These are phyloP conservation scores for Aphelenchoides fujianensis DNA, from an alignment of 1,140 invertebrate genomes.

Conservation along the genomic window DNA sequence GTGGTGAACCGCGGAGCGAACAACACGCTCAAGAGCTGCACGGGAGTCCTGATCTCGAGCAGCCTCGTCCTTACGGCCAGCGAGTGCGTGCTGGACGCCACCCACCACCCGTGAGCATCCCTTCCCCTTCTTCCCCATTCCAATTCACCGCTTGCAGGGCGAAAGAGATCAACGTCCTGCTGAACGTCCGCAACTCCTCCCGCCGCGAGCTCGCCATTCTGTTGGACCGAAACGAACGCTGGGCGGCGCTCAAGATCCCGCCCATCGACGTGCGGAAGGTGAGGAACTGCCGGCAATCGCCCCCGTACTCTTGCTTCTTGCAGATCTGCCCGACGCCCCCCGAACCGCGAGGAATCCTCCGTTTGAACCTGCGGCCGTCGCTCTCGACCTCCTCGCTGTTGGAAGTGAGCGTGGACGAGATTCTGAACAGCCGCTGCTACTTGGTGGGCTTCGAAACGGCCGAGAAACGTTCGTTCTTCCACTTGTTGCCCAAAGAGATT, in stretches of 20 bases:
- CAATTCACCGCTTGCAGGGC: not conserved
- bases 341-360: not conserved
- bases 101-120: no score
- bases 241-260: not conserved
- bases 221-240: not conserved
- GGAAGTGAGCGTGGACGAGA: not conserved
- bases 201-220: not conserved
- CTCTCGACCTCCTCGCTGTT: not conserved
- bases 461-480: not conserved
- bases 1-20: no score
- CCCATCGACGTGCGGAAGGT: not conserved
- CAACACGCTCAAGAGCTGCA: slow-evolving; percentile 5
- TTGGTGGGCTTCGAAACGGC: not conserved
- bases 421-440: not conserved
- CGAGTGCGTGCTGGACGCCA: not conserved
- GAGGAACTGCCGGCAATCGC: not conserved
- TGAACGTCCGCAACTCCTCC: not conserved
- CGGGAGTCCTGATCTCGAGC: not conserved
- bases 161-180: not conserved
- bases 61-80: not conserved
- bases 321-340: not conserved
- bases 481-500: not conserved
- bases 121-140: no score
- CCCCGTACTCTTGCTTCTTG: not conserved
- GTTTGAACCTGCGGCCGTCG: not conserved